Evolutionary conservation across 2,888 invertebrate genomes (phyloP), one percentile per base, ranked within the genome.

Genomic region (Gastracanthus pulcherrimus): DNA sequence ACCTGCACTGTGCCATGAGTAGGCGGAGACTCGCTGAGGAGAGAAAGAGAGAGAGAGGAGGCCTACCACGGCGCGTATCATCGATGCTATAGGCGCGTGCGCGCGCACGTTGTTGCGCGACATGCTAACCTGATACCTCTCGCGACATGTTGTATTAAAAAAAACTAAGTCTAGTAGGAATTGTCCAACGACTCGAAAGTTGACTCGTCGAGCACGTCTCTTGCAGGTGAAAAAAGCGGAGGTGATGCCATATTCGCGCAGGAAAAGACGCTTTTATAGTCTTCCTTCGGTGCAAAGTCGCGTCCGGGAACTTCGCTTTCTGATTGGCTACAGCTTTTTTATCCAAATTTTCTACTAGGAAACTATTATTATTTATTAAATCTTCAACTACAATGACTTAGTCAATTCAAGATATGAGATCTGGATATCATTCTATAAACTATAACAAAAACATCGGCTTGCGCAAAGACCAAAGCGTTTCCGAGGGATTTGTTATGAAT

Each of bases 61-160:
- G 51, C 66, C 55, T 19, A 81, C 62, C n/a, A n/a, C n/a, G n/a
- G n/a, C n/a, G n/a, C n/a, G n/a, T n/a, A n/a, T n/a, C n/a, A n/a
- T n/a, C n/a, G n/a, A n/a, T n/a, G n/a, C n/a, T n/a, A n/a, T n/a
- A n/a, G n/a, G n/a, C n/a, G n/a, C n/a, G n/a, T n/a, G n/a, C n/a
- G n/a, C n/a, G 62, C 78, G 85, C 83, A 84, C 69, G 74, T 41
- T 38, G 58, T 62, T 81, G 76, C 84, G 76, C 85, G 45, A 74
- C 85, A 87, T 90, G 84, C 81, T 86, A 84, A 87, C 90, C 90
- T 90, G 90, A 67, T 90, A 90, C 87, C 76, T 84, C 84, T 82
- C 84, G 88, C 87, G 90, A 90, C 88, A 89, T 88, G 89, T 90
- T 89, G 89, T 90, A 88, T 89, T 89, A 87, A 89, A 90, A 90